Percentiles rank a stretch among this genome's conserved stretches.
phyloP scores from a whole-genome alignment of 2,888 invertebrate species.

The Perizoma flavofasciatum region DNA sequence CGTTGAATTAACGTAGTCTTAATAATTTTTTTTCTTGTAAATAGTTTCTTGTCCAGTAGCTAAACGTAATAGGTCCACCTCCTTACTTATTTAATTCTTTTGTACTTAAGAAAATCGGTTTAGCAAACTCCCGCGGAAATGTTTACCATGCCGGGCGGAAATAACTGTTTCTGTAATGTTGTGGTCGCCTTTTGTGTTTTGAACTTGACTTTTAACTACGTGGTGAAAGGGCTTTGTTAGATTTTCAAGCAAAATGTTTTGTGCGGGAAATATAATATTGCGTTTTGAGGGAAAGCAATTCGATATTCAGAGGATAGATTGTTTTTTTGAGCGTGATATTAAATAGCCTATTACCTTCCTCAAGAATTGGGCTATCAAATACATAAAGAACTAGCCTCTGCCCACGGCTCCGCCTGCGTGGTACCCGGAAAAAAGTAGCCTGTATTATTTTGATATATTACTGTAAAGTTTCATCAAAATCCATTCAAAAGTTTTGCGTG shows the following conservation, averaged over 20 bases:
- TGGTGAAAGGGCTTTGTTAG: slow-evolving; percentile 7
- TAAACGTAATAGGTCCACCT: slow-evolving; percentile 33
- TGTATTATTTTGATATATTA: no score
- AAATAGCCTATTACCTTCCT: no score
- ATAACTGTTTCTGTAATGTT: slow-evolving; percentile 23
- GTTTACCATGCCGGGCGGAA: slow-evolving; percentile 36
- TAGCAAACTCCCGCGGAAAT: slow-evolving; percentile 42
- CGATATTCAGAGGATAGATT: background rate
- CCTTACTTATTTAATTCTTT: slow-evolving; percentile 56
- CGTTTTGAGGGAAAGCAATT: slow-evolving; percentile 1
- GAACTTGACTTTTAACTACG: slow-evolving; percentile 27
- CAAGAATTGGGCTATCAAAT: no score
- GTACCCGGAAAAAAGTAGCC: no score
- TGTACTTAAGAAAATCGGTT: slow-evolving; percentile 52
- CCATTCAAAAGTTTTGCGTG: no score
- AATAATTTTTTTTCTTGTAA: no score
- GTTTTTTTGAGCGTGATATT: no score
- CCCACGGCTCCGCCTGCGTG: no score
- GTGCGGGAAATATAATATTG: slow-evolving; percentile 14
- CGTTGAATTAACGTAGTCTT: no score
- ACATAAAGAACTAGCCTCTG: no score
- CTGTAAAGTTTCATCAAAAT: no score
- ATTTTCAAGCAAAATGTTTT: slow-evolving; percentile 17
- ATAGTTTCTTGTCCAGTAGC: slow-evolving; percentile 6
- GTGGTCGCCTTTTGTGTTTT: slow-evolving; percentile 33